Percentiles rank a stretch among this genome's conserved stretches.
Evolutionary conservation across 1,140 invertebrate genomes (phyloP).

Genomic region (Idris sp.): DNA sequence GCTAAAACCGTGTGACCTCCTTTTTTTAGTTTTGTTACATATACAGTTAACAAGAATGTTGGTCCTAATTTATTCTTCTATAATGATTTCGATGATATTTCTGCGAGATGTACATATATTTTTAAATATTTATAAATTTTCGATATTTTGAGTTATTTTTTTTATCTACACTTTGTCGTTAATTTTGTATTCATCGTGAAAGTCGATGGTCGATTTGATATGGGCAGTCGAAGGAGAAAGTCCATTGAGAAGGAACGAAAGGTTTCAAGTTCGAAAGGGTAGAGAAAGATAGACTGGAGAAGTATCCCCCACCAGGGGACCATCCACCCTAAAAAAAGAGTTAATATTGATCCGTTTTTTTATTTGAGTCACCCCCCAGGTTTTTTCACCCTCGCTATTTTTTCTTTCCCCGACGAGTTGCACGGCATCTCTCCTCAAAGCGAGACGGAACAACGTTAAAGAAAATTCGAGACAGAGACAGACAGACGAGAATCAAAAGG

Average conservation of each 20-base stretch:
- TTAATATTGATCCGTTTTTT: conserved; percentile 79
- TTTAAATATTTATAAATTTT: too few relatives aligned
- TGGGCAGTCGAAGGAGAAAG: conserved; percentile 29
- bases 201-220: conserved; percentile 27
- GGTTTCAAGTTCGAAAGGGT: conserved; percentile 45
- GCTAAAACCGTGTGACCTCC: too few relatives aligned
- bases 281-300: conserved; percentile 44
- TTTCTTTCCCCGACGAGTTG: conserved; percentile 75
- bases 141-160: too few relatives aligned
- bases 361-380: conserved; percentile 77
- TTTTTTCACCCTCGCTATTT: conserved; percentile 78
- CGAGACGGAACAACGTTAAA: conserved; percentile 9
- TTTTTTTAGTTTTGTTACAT: too few relatives aligned
- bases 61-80: too few relatives aligned
- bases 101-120: too few relatives aligned
- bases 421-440: conserved; percentile 55
- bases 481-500: conserved; percentile 34
- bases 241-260: conserved; percentile 26
- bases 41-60: too few relatives aligned
- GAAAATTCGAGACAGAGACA: conserved; percentile 15
- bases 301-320: conserved; percentile 69
- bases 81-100: too few relatives aligned
- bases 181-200: conserved; percentile 63
- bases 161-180: conserved; percentile 28
- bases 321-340: conserved; percentile 77